A percentile compares a stretch with the other conserved stretches of the same genome.
phyloP scores from a whole-genome alignment of 1,140 invertebrate species.

The Drosophila nebulosa region DNA sequence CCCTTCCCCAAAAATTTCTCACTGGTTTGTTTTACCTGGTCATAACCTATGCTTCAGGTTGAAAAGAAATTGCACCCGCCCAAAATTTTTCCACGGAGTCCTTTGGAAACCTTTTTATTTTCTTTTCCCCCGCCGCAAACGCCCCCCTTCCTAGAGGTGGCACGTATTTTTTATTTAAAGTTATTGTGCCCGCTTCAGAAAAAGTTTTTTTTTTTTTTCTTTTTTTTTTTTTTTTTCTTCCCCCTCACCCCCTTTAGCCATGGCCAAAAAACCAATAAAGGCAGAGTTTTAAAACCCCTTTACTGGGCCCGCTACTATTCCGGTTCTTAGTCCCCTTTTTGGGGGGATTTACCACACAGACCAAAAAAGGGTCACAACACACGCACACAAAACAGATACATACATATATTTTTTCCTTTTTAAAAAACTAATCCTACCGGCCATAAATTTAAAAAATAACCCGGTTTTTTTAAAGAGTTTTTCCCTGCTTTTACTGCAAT shows the following conservation, averaged over 20 bases:
- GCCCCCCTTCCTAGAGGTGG: conserved; percentile 25
- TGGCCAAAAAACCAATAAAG: conserved; percentile 70
- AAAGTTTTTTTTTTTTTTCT: conserved; percentile 27
- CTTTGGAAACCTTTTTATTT: neutral
- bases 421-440: conserved; percentile 77
- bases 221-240: conserved; percentile 7
- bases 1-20: conserved; percentile 32
- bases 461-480: conserved; percentile 76
- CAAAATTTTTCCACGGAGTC: conserved; percentile 7
- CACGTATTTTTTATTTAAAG: conserved; percentile 66
- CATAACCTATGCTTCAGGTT: conserved; percentile 34
- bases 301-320: neutral
- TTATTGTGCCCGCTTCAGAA: conserved; percentile 68
- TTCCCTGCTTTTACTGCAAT: conserved; percentile 71
- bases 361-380: neutral
- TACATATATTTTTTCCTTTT: conserved; percentile 32
- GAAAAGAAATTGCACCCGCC: conserved; percentile 59
- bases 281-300: conserved; percentile 26
- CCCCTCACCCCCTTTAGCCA: conserved; percentile 46
- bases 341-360: conserved; percentile 62
- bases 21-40: conserved; percentile 17
- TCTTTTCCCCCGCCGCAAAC: neutral
- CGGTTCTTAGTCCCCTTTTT: neutral
- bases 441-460: conserved; percentile 78
- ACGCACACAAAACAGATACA: conserved; percentile 19